Conservation (phyloP, 92 coral and sea anemone species). For the Epizoanthus ramosus region DNA sequence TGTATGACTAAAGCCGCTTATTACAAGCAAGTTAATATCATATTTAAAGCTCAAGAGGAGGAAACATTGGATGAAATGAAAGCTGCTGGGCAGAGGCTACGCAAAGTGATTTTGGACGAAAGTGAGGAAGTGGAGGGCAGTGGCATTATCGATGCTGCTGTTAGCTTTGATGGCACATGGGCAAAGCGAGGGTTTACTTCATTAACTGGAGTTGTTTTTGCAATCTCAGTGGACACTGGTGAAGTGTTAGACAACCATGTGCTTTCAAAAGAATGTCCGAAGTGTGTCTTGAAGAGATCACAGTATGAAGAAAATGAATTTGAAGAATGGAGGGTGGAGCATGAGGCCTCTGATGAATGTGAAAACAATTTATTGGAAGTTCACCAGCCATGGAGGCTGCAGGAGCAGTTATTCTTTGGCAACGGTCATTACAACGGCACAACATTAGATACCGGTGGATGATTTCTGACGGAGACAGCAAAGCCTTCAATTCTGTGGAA, state of each 20-base stretch:
- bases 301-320: conserved; percentile 23
- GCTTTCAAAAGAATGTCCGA: conserved; percentile 47
- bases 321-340: conserved; percentile 43
- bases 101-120: not conserved
- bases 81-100: not conserved
- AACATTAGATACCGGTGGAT: conserved; percentile 58
- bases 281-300: conserved; percentile 34
- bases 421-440: conserved; percentile 35
- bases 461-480: conserved; percentile 58
- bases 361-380: conserved; percentile 50
- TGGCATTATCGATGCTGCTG: not conserved
- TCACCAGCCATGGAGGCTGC: conserved; percentile 59
- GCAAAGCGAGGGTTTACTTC: conserved; percentile 50
- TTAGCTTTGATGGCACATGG: conserved; percentile 37
- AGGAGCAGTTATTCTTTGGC: conserved; percentile 49
- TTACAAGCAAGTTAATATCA: not conserved
- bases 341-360: conserved; percentile 41
- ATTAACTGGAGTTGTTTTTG: conserved; percentile 59
- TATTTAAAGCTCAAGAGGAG: not conserved
- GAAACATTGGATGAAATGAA: not conserved
- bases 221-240: conserved; percentile 56
- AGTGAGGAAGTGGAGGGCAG: not conserved
- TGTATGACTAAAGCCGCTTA: no score
- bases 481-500: conserved; percentile 44
- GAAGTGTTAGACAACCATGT: conserved; percentile 56